Evolutionary conservation across 2,113 vertebrate species (phyloP).

Genomic region (Chelonoidis abingdonii): DNA sequence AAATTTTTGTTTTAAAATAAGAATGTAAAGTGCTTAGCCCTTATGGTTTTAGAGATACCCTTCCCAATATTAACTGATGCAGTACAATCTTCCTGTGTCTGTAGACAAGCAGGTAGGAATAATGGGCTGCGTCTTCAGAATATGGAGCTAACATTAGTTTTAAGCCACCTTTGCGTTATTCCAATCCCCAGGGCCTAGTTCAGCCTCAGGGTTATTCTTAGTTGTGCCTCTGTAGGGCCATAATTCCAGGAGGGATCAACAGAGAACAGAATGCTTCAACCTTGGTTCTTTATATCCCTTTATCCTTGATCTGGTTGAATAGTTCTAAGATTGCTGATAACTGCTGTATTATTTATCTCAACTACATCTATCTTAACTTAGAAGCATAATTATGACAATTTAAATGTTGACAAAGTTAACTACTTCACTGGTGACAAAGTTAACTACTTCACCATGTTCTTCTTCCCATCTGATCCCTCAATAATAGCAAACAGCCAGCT

Average conservation of each 20-base stretch:
- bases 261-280: background rate
- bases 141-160: background rate
- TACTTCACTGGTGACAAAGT: background rate
- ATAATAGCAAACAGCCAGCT: no score
- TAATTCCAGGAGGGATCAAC: background rate
- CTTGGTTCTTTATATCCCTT: accelerated
- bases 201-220: background rate
- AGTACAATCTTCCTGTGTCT: background rate
- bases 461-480: no score
- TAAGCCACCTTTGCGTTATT: background rate
- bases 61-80: background rate
- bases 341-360: background rate
- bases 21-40: background rate
- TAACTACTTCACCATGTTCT: background rate
- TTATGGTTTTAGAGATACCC: background rate
- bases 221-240: background rate
- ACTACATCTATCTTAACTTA: background rate
- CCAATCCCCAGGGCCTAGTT: background rate
- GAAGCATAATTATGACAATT: background rate
- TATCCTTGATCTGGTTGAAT: background rate
- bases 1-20: background rate
- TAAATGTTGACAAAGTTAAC: background rate
- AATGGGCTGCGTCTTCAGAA: background rate
- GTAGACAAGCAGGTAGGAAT: background rate
- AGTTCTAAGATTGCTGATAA: background rate